Evolutionary conservation across 2,888 invertebrate genomes (phyloP), one percentile per base, ranked within the genome.

Genomic region (Drosophila neonasuta): DNA sequence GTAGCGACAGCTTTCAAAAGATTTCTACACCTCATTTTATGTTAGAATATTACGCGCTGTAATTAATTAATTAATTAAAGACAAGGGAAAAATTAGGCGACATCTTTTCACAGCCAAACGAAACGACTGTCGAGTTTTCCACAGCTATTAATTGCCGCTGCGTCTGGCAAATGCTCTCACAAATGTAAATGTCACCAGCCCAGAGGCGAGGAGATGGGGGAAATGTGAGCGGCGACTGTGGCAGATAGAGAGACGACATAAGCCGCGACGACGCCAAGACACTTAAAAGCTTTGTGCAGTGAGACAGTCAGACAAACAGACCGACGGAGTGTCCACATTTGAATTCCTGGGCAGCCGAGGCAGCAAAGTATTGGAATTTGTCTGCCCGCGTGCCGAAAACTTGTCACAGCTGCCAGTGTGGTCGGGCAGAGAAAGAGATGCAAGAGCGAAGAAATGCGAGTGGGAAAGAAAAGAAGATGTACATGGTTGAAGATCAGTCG

Each of bases 361-460:
- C 24, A 6, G 42, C 3, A 56, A 67, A 77, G 42, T 57, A 51
- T 39, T 64, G 72, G 83, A 88, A 88, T 88, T 86, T 82, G 89
- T 88, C 75, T 86, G 85, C 83, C 88, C 89, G 88, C 88, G 89
- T 88, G 88, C 88, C 89, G 88, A 88, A 88, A 89, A 85, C 80
- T 89, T 88, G 88, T 88, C 89, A 84, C 57, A 49, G 56, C 58
- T 54, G 79, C 54, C 55, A 60, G 80, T 87, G 83, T 85, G 88
- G 86, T 80, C 85, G 79, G 68, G 68, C 73, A 65, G 60, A 49
- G 59, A 32, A 42, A 30, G 50, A 39, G 7, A 15, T 10, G n/a
- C 29, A 29, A 52, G 58, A 32, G 41, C 1, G 46, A 42, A 44
- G 41, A 46, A 42, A 42, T 49, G 29, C 29, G 49, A 39, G 10